These are phyloP conservation scores for Bedellia somnulentella DNA, from an alignment of 2,888 invertebrate genomes.

Conservation along the genomic window DNA sequence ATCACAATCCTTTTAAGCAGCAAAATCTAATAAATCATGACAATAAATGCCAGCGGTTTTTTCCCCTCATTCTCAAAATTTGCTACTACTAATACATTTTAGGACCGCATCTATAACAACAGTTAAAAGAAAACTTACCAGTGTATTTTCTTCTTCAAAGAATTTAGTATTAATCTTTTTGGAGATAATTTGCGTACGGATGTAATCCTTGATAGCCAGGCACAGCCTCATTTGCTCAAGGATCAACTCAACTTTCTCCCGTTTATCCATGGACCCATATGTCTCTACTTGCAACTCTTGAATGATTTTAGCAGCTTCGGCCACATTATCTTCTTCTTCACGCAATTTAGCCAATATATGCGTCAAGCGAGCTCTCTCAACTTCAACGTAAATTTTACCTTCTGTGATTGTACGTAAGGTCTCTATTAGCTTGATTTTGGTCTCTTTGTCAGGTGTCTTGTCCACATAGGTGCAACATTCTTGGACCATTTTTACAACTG, in stretches of 20 bases:
- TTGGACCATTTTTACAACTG: slow-evolving; percentile 96
- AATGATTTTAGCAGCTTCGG: slow-evolving; percentile 90
- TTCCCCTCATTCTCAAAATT: no score
- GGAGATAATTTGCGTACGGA: slow-evolving; percentile 97
- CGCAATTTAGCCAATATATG: slow-evolving; percentile 85
- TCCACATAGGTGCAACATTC: slow-evolving; percentile 93
- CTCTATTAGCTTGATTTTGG: slow-evolving; percentile 92
- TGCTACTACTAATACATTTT: no score
- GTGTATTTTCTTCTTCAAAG: slow-evolving; percentile 83
- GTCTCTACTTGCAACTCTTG: slow-evolving; percentile 95
- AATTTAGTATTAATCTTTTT: slow-evolving; percentile 98
- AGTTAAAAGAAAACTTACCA: no score
- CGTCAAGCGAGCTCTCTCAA: slow-evolving; percentile 94
- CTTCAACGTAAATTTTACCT: slow-evolving; percentile 99
- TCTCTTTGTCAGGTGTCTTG: slow-evolving; percentile 86
- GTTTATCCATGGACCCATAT: slow-evolving; percentile 97
- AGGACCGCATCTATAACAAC: no score
- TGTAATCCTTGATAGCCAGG: slow-evolving; percentile 91
- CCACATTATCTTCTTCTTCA: slow-evolving; percentile 79
- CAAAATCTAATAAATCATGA: no score
- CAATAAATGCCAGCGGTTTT: no score
- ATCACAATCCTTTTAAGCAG: no score
- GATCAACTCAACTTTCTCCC: slow-evolving; percentile 95
- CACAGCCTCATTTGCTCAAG: slow-evolving; percentile 98
- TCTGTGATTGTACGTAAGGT: slow-evolving; percentile 93